Conservation (phyloP, 2,797 vertebrate species). For the Oreochromis grahami region DNA sequence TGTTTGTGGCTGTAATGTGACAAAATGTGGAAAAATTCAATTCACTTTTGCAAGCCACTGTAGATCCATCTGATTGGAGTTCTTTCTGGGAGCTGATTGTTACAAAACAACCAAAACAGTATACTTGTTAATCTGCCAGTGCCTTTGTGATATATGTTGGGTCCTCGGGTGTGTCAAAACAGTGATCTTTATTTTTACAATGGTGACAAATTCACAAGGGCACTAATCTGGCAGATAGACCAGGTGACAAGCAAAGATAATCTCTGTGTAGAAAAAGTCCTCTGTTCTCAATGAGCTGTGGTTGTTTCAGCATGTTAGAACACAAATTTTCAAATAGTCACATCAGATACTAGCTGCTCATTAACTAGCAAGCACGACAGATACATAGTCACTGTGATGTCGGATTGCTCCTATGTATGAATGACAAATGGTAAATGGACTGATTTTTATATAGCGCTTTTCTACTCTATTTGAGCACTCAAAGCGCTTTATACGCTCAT, state of each 20-base stretch:
- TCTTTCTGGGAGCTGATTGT: neutral
- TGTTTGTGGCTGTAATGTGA: no score
- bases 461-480: neutral
- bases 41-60: neutral
- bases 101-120: neutral
- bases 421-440: neutral
- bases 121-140: neutral
- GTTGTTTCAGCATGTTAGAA: neutral
- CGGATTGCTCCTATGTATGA: neutral
- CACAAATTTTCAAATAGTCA: neutral
- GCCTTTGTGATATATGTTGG: neutral
- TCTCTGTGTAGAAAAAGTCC: neutral
- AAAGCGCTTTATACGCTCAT: neutral
- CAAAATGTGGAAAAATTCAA: no score
- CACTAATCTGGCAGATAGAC: neutral
- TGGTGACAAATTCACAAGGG: neutral
- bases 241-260: neutral
- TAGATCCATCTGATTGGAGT: rapidly evolving
- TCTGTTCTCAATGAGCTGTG: neutral
- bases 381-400: neutral
- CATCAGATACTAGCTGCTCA: neutral
- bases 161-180: neutral
- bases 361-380: neutral
- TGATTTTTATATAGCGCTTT: no score
- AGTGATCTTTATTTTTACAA: neutral